Conservation (phyloP, 2,797 vertebrate genomes). For the Nannoperca australis region DNA sequence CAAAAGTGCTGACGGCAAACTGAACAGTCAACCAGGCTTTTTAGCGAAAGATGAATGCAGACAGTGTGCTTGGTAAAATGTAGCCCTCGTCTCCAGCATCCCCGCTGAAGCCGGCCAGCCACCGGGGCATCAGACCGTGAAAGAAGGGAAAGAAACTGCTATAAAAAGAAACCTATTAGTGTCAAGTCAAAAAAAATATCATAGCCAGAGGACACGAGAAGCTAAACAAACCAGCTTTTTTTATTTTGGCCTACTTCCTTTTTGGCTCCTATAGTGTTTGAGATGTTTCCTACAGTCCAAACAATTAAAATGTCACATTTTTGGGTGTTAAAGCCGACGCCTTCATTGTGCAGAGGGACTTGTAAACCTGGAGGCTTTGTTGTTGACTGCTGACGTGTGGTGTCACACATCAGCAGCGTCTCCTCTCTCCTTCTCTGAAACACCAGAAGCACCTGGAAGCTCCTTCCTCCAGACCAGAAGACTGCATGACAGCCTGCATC, state of each 20-base stretch:
- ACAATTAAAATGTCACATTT: background rate
- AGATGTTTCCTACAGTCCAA: background rate
- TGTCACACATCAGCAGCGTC: background rate
- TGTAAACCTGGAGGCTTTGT: background rate
- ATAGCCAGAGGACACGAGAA: background rate
- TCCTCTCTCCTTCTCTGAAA: background rate
- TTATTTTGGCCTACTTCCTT: too few relatives aligned
- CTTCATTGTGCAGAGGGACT: background rate
- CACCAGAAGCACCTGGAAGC: too few relatives aligned
- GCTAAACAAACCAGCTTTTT: background rate
- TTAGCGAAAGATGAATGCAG: slow-evolving; percentile 44
- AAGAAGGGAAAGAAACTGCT: background rate
- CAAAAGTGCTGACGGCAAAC: slow-evolving; percentile 46
- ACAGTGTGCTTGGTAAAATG: slow-evolving; percentile 4
- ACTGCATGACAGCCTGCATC: too few relatives aligned
- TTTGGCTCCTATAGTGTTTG: background rate
- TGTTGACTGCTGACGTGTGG: background rate
- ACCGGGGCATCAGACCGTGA: background rate
- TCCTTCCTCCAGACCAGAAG: too few relatives aligned
- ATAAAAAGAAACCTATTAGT: slow-evolving; percentile 31
- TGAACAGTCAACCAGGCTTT: slow-evolving; percentile 41
- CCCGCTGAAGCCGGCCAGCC: slow-evolving; percentile 1
- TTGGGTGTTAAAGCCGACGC: background rate
- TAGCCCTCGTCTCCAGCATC: slow-evolving; percentile 7
- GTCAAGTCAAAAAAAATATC: background rate